Base-by-base conservation (phyloP, 2,888 invertebrate genomes). In the Lucinisca nassula region DNA sequence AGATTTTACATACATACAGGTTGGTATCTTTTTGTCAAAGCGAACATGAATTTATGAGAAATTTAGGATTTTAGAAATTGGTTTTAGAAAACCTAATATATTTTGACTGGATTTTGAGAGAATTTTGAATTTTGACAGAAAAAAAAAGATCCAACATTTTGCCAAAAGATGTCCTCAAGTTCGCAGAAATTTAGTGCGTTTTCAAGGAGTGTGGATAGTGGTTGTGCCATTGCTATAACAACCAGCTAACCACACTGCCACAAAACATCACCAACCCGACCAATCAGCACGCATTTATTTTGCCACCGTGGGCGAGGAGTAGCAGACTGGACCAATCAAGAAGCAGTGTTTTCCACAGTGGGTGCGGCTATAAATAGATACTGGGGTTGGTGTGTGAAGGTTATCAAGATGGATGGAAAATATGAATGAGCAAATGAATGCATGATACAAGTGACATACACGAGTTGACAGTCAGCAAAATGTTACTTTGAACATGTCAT, bases 221-320 rank as follows among this genome's bases (percentile, higher is more conserved):
- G 99, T 98, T 98, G 98, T 98, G 98, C 79, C 82, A 73, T 87
- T 90, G 97, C 88, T 84, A 83, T 92, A 98, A 99, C 99, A 99
- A 99, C 99, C 99, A 99, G 99, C 99, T 99, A 99, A 99, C 99
- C 98, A 99, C 99, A 99, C 99, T 99, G 99, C 99, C 99, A 84
- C 98, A 99, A 91, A 93, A 93, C 92, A 92, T 90, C 89, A 88
- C 92, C 92, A 90, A 89, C 90, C 84, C 75, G 77, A 77, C 81
- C 72, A 49, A 70, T 55, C 76, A 55, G 38, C 37, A 27, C 61
- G 67, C 67, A 67, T 32, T 35, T 12, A 8, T 35, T 32, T 35
- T 30, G 6, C 67, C 32, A 32, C 32, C 12, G 32, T 32, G 67
- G 35, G 12, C 14, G 8, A 14, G 17, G 67, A 30, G 1, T 67